Base-by-base conservation (phyloP, 2,888 invertebrate genomes). In the Caenorhabditis drosophilae region DNA sequence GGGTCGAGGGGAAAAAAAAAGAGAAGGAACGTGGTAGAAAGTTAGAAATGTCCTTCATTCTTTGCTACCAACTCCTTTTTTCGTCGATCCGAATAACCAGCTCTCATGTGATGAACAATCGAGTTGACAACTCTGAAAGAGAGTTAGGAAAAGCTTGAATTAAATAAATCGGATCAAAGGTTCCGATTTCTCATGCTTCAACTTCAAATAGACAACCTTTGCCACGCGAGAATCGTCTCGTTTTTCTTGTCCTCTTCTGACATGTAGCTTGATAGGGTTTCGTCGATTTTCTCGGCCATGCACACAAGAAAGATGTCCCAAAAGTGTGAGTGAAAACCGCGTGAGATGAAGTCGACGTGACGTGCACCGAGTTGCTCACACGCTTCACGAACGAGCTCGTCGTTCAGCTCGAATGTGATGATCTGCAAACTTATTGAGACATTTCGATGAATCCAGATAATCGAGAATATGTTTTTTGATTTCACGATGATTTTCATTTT, bases 281-380 rank as follows among this genome's bases (percentile, higher is more conserved):
- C 64, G 36, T 74, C 71, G 42, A 74, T 71, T 34, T 62, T 63
- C 54, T 74, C 74, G 0, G 69, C 67, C 62, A 74, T 71, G 42
- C 74, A 74, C 15, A 74, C 68, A 62, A 56, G 41, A 25, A 66
- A 66, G 20, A 74, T 74, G 44, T 74, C 74, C 74, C 74, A 74
- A 46, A 67, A 74, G 47, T 64, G 68, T 6, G 74, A 74, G 49
- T 74, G 70, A 57, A 74, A 74, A 16, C 74, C 74, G n/a, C 74
- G 58, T 16, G 74, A 60, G 54, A 71, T 74, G 55, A 74, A 74
- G 48, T 74, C 74, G 22, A 74, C 74, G 48, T 74, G 74, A 16
- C 74, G 67, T 4, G 68, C 62, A 20, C 74, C 74, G 20, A 74
- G 46, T 42, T 71, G 69, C 41, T 67, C 67, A 45, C 74, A 74